Conservation (phyloP, 2,888 invertebrate genomes). For the Hypercompe scribonia region DNA sequence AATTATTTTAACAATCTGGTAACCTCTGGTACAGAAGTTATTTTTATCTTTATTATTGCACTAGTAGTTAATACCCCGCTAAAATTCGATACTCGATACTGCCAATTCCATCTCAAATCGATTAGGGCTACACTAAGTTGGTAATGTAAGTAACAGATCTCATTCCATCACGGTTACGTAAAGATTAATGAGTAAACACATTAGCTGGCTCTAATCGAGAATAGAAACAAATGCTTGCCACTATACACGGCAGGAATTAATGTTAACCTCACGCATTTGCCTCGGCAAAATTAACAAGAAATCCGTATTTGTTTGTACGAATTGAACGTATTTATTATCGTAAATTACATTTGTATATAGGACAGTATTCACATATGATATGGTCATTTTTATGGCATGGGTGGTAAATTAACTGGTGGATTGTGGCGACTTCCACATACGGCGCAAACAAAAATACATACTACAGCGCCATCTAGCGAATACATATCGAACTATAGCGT, state of each 20-base stretch:
- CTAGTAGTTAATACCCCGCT: background rate
- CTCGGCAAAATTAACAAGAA: background rate
- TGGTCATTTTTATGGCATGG: background rate
- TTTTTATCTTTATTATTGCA: background rate
- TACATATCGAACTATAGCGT: too few relatives aligned
- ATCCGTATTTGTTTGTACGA: too few relatives aligned
- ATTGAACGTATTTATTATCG: background rate
- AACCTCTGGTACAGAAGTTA: too few relatives aligned
- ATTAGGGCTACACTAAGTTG: background rate
- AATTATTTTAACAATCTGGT: too few relatives aligned
- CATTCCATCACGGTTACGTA: background rate
- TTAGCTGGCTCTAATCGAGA: slow-evolving; percentile 20
- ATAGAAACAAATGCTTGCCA: slow-evolving; percentile 21
- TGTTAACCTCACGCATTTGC: background rate
- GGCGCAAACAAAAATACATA: too few relatives aligned
- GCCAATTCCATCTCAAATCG: background rate
- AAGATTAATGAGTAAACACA: slow-evolving; percentile 27
- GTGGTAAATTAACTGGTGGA: background rate
- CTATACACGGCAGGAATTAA: slow-evolving; percentile 7
- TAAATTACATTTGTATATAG: too few relatives aligned
- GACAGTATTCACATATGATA: background rate
- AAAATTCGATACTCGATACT: background rate
- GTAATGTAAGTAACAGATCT: background rate
- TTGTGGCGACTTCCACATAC: too few relatives aligned
- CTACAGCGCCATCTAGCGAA: too few relatives aligned